Conservation (phyloP, 2,797 vertebrate genomes). For the Natrix natrix region DNA sequence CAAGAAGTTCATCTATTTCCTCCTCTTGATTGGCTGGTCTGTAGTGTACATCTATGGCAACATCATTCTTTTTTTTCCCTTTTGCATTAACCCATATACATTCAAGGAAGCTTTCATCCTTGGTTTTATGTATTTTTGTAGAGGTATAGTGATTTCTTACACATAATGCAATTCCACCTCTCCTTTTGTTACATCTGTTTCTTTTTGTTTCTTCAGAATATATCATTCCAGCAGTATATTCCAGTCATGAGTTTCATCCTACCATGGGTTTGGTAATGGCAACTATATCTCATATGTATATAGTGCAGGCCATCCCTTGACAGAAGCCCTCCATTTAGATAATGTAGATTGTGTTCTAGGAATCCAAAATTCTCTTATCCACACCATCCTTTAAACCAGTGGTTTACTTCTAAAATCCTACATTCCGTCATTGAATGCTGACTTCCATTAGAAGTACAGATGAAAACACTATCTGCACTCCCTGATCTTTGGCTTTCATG, state of each 20-base stretch:
- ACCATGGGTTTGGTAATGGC: too few species aligned
- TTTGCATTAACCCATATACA: not conserved
- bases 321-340: not conserved
- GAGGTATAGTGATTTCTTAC: not conserved
- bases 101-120: not conserved
- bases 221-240: not conserved
- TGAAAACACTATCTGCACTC: not conserved
- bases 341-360: not conserved
- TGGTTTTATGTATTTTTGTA: not conserved
- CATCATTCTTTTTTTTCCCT: not conserved
- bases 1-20: not conserved
- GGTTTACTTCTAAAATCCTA: not conserved
- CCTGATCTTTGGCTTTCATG: not conserved
- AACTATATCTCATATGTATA: too few species aligned
- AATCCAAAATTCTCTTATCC: too few species aligned
- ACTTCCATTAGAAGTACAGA: not conserved
- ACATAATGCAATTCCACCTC: not conserved
- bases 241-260: too few species aligned
- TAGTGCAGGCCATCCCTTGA: too few species aligned
- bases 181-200: not conserved
- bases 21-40: not conserved
- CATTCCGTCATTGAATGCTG: not conserved
- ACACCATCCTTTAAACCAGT: too few species aligned
- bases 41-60: not conserved
- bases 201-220: not conserved